A percentile compares a stretch with the other conserved stretches of the same genome.
These are phyloP conservation scores for Cyanoramphus novaezelandiae DNA, from an alignment of 2,113 vertebrate genomes.

Conservation along the genomic window DNA sequence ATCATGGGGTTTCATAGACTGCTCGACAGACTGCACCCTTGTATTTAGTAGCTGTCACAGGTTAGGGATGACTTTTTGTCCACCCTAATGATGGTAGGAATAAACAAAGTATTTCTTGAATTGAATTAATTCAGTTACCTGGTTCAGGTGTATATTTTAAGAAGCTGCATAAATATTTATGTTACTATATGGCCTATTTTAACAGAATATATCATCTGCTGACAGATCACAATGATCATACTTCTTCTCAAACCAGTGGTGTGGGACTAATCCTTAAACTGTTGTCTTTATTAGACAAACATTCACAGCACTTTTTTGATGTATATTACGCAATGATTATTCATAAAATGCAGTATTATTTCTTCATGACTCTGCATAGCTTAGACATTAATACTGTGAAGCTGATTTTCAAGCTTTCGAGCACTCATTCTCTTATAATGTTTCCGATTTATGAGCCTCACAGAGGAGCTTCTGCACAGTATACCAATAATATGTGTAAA, in stretches of 20 bases:
- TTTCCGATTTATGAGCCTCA: neutral
- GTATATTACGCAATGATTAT: neutral
- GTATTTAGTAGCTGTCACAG: constrained; percentile 28
- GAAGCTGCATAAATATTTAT: neutral
- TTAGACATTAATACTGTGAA: neutral
- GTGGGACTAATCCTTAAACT: neutral
- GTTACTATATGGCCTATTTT: neutral
- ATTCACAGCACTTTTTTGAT: neutral
- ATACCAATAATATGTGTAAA: neutral
- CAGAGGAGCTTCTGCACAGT: neutral
- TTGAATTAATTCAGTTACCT: neutral
- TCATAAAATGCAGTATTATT: neutral
- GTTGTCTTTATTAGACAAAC: neutral
- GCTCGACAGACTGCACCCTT: neutral
- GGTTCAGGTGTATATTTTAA: neutral
- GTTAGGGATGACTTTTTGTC: constrained; percentile 1
- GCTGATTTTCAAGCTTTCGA: neutral
- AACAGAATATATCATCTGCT: neutral
- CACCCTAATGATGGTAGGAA: neutral
- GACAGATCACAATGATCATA: neutral
- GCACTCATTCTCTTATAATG: neutral
- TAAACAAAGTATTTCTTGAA: neutral
- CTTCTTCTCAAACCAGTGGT: neutral
- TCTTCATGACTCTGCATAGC: neutral
- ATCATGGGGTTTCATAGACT: neutral